phyloP scores from a whole-genome alignment of 2,888 invertebrate species.

The Meloe dianella region DNA sequence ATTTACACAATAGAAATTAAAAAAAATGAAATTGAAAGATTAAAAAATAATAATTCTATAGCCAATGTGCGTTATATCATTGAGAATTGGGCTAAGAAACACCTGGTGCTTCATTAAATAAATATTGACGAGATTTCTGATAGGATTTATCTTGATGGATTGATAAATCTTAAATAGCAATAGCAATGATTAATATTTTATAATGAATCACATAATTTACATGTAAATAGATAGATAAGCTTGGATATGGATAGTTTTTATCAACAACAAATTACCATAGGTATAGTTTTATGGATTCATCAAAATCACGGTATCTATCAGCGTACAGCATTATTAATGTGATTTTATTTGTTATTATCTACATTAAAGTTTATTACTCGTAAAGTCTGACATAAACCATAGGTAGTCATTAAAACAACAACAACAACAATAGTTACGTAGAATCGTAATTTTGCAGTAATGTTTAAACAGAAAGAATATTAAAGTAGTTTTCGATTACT shows the following conservation, averaged over 20 bases:
- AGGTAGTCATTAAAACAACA: slow-evolving; percentile 1
- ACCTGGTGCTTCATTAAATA: neutral
- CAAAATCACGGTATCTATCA: neutral
- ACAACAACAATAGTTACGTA: neutral
- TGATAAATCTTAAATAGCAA: neutral
- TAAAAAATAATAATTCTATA: no score
- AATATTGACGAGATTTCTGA: neutral
- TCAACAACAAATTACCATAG: neutral
- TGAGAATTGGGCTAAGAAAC: neutral
- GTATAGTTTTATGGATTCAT: neutral
- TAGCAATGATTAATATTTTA: neutral
- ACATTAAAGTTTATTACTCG: neutral
- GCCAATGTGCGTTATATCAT: neutral
- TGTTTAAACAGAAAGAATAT: neutral
- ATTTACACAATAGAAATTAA: no score
- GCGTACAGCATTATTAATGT: neutral
- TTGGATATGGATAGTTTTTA: neutral
- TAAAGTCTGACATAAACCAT: neutral
- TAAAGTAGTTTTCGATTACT: neutral
- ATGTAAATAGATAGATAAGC: neutral
- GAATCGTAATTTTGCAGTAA: neutral
- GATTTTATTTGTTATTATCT: neutral
- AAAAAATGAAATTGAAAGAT: neutral
- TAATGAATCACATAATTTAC: neutral
- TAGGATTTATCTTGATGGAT: neutral